Conservation (phyloP, 2,113 vertebrate genomes). For the Eudyptes chrysolophus region DNA sequence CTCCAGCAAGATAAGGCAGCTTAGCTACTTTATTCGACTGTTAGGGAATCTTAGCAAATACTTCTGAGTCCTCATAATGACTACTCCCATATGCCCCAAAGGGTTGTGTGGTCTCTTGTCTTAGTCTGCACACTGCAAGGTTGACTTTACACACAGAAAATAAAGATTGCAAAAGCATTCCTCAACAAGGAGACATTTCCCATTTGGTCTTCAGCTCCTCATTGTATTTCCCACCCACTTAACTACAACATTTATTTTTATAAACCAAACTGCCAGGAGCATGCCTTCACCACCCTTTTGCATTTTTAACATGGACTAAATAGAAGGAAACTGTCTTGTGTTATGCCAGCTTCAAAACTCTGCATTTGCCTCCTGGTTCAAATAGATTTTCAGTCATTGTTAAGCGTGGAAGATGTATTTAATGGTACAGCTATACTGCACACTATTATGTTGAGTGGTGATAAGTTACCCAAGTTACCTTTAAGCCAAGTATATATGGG, state of each 20-base stretch:
- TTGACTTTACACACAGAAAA: neutral
- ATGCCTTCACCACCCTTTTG: constrained; percentile 4
- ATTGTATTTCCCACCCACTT: constrained; percentile 3
- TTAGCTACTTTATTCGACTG: neutral
- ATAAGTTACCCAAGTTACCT: neutral
- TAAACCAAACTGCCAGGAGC: neutral
- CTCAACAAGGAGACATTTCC: neutral
- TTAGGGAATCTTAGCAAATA: neutral
- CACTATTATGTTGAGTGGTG: neutral
- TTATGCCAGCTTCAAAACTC: neutral
- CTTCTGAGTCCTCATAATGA: neutral
- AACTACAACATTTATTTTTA: constrained; percentile 18
- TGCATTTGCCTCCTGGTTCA: neutral
- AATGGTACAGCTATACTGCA: neutral
- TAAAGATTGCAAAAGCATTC: neutral
- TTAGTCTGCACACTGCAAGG: neutral
- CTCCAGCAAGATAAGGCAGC: neutral
- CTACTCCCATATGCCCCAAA: neutral
- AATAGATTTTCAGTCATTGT: neutral
- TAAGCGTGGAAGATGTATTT: neutral
- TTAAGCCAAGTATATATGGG: neutral
- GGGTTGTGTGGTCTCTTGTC: neutral
- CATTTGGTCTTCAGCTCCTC: neutral
- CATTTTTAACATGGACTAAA: neutral
- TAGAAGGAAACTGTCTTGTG: neutral